Evolutionary conservation across 2,113 vertebrate species (phyloP), one percentile per base, ranked within the genome.

Genomic region (Sceloporus undulatus): DNA sequence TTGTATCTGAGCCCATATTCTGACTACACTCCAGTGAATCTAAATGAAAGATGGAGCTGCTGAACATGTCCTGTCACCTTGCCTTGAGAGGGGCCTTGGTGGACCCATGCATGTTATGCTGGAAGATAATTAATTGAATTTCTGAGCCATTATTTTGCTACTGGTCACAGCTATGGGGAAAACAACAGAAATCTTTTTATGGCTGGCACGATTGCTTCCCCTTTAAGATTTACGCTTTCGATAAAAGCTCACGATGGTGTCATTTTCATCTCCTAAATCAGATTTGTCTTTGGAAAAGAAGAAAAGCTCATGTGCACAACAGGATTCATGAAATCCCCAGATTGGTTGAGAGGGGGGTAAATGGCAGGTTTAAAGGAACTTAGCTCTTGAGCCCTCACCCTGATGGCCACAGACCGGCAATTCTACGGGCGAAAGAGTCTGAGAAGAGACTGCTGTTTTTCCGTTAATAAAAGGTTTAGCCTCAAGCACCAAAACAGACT

Each of bases 251-350:
- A 87, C 86, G 92, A 93, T 88, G 87, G 92, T 91, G 89, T 94
- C 95, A 91, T 96, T 96, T 76, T 96, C 95, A 94, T 96, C 96
- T 95, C 89, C 88, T 94, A 96, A 95, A 96, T 97, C 93, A 62
- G 88, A 89, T 95, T 96, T 96, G 94, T 96, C 95, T 87, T n/a
- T 66, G 71, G 59, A 25, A 9, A 23, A 29, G 18, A 59, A 3
- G 40, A 11, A 27, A 8, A 34, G 88, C 86, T 95, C 94, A 78
- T 92, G 91, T 62, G 80, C 89, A 95, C 93, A 93, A 93, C 93
- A 95, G 95, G 96, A 93, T 92, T 92, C 80, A 88, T 94, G 93
- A 94, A 93, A 95, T 89, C 79, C 86, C 14, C 62, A 3, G 52
- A 23, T 38, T 73, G 16, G 52, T 5, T 13, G 92, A 92, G 91